Evolutionary conservation across 64 coral and sea anemone genomes (phyloP), one percentile per base, ranked within the genome.

Genomic region (Pocillopora verrucosa): DNA sequence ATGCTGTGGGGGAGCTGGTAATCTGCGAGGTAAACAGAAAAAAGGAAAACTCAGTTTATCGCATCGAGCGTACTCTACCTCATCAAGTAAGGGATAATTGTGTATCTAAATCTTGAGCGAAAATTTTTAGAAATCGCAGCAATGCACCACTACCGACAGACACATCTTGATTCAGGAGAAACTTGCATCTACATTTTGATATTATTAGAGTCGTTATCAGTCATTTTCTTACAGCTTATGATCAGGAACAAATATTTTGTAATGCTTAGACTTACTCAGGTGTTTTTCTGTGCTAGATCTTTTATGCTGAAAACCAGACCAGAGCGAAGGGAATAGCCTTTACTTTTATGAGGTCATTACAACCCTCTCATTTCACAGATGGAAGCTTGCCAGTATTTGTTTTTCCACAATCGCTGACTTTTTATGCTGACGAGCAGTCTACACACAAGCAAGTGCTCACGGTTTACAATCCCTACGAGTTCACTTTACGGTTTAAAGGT

Each of bases 391-490:
- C 97, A 73, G 94, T 99, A 19, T 99, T 99, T 86, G 93, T 99
- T 16, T 99, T 99, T 64, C 97, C 97, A 34, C 89, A 99, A 20
- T 90, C 97, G 15, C 78, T 99, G 63, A 95, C 91, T 38, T 99
- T 99, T 56, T 93, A 91, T 73, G 93, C 88, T 16, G 88, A 99
- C 88, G 97, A 99, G 74, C 97, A 99, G 75, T 77, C 97, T 37
- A 93, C 81, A 19, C 94, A 95, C 70, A 99, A 99, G 79, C 97
- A 99, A 90, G 88, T 99, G 19, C 82, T 99, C 2, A 99, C 97
- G 45, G 97, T 99, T n/a, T 99, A 99, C 74, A 99, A 99, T 41
- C 97, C 97, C 58, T 99, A 99, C 87, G 90, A 92, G 61, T 99
- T 99, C 95, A 72, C 84, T 56, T 74, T 99, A 24, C 91, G 91